Evolutionary conservation across 1,140 invertebrate genomes (phyloP), one percentile per base, ranked within the genome.

Genomic region (Bathynomus jamesi): DNA sequence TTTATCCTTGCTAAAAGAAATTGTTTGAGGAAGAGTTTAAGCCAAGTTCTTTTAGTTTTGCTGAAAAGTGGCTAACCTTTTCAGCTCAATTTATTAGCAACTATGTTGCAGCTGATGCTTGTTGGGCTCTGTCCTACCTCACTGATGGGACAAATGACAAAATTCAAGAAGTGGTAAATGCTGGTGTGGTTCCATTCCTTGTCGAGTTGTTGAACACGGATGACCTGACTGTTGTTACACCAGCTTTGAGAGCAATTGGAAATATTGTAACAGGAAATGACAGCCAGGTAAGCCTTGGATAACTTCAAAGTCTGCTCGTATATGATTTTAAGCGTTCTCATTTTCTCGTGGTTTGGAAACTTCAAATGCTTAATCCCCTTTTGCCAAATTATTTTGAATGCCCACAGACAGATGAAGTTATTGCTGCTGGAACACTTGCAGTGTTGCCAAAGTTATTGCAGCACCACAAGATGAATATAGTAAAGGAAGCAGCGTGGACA

Each of bases 191-290:
- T n/a, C 86, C 87, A 0, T 85, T 87, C 31, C 84, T 99, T 3
- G 88, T 96, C 0, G 83, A 87, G 28, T 82, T 97, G 2, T 82
- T 98, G 10, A 84, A 85, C 61, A 87, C 88, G 76, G 81, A 85
- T 25, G 88, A 76, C 24, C 63, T 78, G n/a, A 71, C 83, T 80
- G 83, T 96, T 13, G 91, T 98, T 84, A 98, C 95, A 3, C 96
- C 96, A 24, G 96, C 96, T 0, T 84, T 99, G 24, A 85, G 96
- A 78, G 96, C 96, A 13, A 93, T 98, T 11, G 97, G 97, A 25
- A 99, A 99, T 84, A 99, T 99, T 79, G 96, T 99, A 0, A 99
- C 96, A 10, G 97, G 97, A 28, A 96, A 95, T 0, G 96, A 99
- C 82, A 95, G 98, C 76, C 96, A 99, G 82, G 75, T 76, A 60